Conservation (phyloP, 1,140 invertebrate genomes). For the Lasioglossum baleicum region DNA sequence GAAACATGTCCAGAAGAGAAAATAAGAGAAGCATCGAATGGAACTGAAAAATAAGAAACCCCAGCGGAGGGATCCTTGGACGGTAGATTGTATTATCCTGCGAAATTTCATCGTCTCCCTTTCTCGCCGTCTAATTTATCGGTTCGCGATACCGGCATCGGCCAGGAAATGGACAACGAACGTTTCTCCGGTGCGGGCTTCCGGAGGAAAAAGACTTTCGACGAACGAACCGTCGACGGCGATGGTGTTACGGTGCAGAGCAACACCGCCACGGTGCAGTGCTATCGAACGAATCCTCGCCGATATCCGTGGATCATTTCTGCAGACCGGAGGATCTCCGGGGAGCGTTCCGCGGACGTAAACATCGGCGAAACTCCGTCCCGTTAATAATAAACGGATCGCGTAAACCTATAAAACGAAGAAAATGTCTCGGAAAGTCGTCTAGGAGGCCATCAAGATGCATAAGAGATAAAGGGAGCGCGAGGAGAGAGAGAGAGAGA, state of each 20-base stretch:
- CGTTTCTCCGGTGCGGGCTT: conserved; percentile 2
- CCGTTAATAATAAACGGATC: too few relatives aligned
- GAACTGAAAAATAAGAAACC: conserved; percentile 47
- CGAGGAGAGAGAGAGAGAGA: not conserved
- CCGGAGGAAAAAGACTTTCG: too few relatives aligned
- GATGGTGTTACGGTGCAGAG: too few relatives aligned
- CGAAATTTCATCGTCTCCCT: conserved; percentile 32
- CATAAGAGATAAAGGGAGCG: too few relatives aligned
- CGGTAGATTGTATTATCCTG: conserved; percentile 43
- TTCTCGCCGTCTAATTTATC: conserved; percentile 39
- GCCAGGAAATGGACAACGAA: conserved; percentile 34
- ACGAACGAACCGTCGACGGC: conserved; percentile 17
- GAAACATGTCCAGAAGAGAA: not conserved
- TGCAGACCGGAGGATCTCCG: too few relatives aligned
- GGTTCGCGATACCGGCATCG: conserved; percentile 24
- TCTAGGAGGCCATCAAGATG: too few relatives aligned
- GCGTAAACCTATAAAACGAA: not conserved
- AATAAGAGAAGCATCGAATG: not conserved
- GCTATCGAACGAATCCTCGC: not conserved
- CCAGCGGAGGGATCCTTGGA: conserved; percentile 10
- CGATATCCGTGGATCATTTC: too few relatives aligned
- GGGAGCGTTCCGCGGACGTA: too few relatives aligned
- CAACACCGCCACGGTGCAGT: too few relatives aligned
- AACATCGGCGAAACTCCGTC: too few relatives aligned
- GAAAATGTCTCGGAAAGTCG: too few relatives aligned